A percentile compares a stretch with the other conserved stretches of the same genome.
phyloP scores from a whole-genome alignment of 2,113 vertebrate species.

The Tinamus guttatus region DNA sequence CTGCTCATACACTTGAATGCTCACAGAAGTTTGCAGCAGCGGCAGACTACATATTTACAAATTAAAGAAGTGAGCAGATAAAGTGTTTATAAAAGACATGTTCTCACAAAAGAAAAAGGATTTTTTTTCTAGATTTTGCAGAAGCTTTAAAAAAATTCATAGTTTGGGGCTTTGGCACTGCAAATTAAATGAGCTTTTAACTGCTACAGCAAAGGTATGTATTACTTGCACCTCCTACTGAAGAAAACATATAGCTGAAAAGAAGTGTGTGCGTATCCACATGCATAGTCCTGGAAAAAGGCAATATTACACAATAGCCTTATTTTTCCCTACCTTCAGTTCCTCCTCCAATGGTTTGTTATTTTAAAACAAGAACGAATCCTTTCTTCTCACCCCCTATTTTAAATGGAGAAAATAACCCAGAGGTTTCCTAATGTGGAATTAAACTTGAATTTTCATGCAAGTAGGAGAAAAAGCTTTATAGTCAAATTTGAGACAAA shows the following conservation, averaged over 20 bases:
- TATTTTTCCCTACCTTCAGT: not conserved
- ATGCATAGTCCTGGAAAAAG: not conserved
- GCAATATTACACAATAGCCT: not conserved
- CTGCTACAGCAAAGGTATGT: rapidly evolving
- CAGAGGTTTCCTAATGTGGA: not conserved
- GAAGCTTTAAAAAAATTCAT: not conserved
- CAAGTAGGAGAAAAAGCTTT: not conserved
- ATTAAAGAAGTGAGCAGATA: not conserved
- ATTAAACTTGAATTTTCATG: not conserved
- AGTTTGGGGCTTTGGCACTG: not conserved
- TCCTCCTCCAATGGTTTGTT: not conserved
- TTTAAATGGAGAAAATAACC: not conserved
- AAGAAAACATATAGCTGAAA: not conserved
- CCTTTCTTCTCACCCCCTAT: not conserved
- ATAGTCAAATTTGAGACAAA: not conserved
- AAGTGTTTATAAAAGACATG: not conserved
- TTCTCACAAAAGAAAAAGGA: not conserved
- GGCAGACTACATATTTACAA: not conserved
- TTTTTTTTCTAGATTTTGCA: not conserved
- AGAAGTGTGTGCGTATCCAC: rapidly evolving
- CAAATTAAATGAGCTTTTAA: not conserved
- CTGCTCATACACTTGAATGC: not conserved
- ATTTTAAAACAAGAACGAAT: not conserved
- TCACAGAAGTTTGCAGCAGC: not conserved
- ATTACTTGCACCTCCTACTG: not conserved